Evolutionary conservation across 2,888 invertebrate genomes (phyloP).

Genomic region (Drosophila mulleri): DNA sequence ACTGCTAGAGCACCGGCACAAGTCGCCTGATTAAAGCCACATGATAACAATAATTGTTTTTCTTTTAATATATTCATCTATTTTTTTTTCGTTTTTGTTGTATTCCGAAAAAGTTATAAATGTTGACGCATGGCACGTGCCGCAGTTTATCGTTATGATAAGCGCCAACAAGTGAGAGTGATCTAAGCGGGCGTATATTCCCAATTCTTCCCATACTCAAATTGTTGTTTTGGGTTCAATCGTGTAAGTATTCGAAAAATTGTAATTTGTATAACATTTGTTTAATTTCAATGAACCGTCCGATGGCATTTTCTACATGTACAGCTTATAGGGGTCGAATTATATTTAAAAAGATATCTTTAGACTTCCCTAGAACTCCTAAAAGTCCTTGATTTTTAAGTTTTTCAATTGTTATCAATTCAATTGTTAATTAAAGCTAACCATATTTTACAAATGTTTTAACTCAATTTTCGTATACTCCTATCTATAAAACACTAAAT

Average conservation of each 20-base stretch:
- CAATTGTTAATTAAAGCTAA: too few species aligned
- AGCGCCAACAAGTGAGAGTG: conserved; percentile 26
- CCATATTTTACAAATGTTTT: too few species aligned
- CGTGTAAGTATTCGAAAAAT: not conserved
- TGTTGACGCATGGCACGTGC: conserved; percentile 52
- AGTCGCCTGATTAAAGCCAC: conserved; percentile 65
- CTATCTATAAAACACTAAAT: too few species aligned
- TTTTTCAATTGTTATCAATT: too few species aligned
- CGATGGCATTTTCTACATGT: too few species aligned
- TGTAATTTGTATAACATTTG: not conserved
- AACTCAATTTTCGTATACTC: too few species aligned
- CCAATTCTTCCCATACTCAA: not conserved
- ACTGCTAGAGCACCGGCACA: conserved; percentile 46
- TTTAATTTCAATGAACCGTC: too few species aligned
- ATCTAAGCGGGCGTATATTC: not conserved
- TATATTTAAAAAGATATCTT: too few species aligned
- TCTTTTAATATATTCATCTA: conserved; percentile 70
- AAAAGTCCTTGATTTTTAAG: too few species aligned
- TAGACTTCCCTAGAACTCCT: too few species aligned
- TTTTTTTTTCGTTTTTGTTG: conserved; percentile 17
- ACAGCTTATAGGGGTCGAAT: too few species aligned
- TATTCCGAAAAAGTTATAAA: conserved; percentile 47
- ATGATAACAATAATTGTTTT: conserved; percentile 76
- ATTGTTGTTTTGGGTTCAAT: not conserved
- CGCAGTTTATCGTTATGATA: conserved; percentile 66